Evolutionary conservation across 2,888 invertebrate genomes (phyloP), one percentile per base, ranked within the genome.

Genomic region (Lasioglossum vierecki): DNA sequence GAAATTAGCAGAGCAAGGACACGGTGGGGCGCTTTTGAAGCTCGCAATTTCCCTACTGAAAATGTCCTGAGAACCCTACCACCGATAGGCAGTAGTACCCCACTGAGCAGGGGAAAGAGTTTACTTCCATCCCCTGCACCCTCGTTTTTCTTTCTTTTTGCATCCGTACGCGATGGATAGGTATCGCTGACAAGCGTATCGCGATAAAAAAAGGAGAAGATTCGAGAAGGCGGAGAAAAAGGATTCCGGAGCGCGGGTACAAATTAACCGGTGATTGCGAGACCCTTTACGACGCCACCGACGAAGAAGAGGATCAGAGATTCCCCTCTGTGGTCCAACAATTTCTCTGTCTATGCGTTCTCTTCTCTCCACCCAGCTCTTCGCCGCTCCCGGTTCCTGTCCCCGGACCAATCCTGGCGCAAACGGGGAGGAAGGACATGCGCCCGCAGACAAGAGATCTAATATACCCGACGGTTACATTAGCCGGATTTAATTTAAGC

Each of bases 401-500:
- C 41, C 66, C 30, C 4, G 53, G 35, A 63, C 73, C 83, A 79
- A 85, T 85, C 73, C 79, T 35, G 35, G 46, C 57, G 87, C 74
- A 66, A 75, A 73, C 75, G 68, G 78, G 72, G 76, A 72, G 68
- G 78, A 71, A 82, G 85, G 88, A 82, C 88, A 84, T 77, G 83
- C 86, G 84, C 84, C 84, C 87, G 86, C 88, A 88, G 89, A 88
- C 89, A 90, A 90, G 92, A 93, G 93, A 93, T 92, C 93, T 93
- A 93, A 93, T 93, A 93, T 91, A 93, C 90, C 91, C 91, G 87
- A 90, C 91, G 91, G 92, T 93, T 93, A 93, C 93, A 93, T 94
- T 94, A 93, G 93, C 91, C 89, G 93, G 93, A 94, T 93, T 94
- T 94, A 93, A 94, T 94, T 93, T 93, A 93, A 93, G 91, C 91